A percentile compares a stretch with the other conserved stretches of the same genome.
Conservation (phyloP, 2,797 vertebrate species). For the Protosalanx chinensis region DNA sequence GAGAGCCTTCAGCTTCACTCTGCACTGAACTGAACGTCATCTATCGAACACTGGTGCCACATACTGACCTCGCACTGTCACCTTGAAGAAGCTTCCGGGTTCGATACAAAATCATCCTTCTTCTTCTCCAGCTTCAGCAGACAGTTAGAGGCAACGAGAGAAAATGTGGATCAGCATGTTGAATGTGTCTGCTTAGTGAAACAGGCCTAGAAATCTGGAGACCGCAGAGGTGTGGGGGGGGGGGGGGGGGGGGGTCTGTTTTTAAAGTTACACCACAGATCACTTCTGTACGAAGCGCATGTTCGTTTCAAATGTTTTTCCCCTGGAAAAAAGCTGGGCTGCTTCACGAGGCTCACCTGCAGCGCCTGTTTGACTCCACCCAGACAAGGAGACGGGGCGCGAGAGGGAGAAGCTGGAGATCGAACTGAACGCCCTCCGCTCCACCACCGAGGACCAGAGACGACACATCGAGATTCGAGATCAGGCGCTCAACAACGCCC, state of each 20-base stretch:
- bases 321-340: too few relatives aligned
- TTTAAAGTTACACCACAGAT: too few relatives aligned
- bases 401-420: constrained; percentile 97
- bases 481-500: constrained; percentile 95
- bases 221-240: too few relatives aligned
- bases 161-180: too few relatives aligned
- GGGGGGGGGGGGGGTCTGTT: too few relatives aligned
- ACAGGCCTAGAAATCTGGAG: too few relatives aligned
- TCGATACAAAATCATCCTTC: too few relatives aligned
- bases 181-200: too few relatives aligned
- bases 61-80: neutral
- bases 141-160: too few relatives aligned
- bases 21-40: neutral
- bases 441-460: constrained; percentile 92
- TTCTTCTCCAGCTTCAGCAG: too few relatives aligned
- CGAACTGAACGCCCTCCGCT: constrained; percentile 84
- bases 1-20: neutral
- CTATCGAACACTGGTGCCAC: neutral
- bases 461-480: constrained; percentile 97
- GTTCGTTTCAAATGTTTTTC: too few relatives aligned
- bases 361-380: neutral
- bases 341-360: constrained; percentile 1
- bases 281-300: too few relatives aligned
- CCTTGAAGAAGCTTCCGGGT: neutral
- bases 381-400: constrained; percentile 90